Evolutionary conservation across 2,888 invertebrate genomes (phyloP), one percentile per base, ranked within the genome.

Genomic region (Caenorhabditis sp.): DNA sequence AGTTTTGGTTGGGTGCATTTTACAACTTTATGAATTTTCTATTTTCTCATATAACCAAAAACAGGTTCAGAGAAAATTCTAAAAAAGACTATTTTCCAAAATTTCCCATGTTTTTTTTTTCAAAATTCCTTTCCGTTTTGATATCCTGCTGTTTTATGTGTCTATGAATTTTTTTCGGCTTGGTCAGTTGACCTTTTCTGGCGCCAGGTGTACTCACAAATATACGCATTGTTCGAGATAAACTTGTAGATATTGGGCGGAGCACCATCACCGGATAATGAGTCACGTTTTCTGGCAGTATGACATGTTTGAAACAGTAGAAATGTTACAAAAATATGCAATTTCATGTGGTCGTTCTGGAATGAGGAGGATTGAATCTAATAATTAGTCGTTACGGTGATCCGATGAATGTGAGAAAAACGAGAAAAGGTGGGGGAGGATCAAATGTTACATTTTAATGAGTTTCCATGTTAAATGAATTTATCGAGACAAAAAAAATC

Each of bases 221-320:
- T 83, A 70, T 86, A 85, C 0, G 86, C 78, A 60, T 86, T 86
- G 31, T 85, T 81, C 12, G 84, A 72, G 23, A 86, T 86, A 77
- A 84, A 86, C 27, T 75, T 75, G 69, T 86, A 86, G 24, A 86
- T 84, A 68, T 69, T 84, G 1, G 86, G 86, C 23, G 82, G 82
- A 24, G 3, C 24, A 21, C 19, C 59, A 17, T 43, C 23, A 3
- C 5, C 12, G 12, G 43, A 43, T 17, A 43, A 17, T 43, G 37
- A 24, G 27, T 58, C 36, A 1, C 57, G 57, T 58, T 58, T 58
- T n/a, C 21, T 2, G 3, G 26, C n/a, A 10, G 10, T 21, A 4
- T 19, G 21, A 53, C 21, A 21, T 19, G n/a, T 23, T 53, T 53
- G 53, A 53, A 53, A 53, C 8, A 21, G 10, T 10, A 21, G 21